Evolutionary conservation across 2,113 vertebrate genomes (phyloP), one percentile per base, ranked within the genome.

Genomic region (Anolis sagrei): DNA sequence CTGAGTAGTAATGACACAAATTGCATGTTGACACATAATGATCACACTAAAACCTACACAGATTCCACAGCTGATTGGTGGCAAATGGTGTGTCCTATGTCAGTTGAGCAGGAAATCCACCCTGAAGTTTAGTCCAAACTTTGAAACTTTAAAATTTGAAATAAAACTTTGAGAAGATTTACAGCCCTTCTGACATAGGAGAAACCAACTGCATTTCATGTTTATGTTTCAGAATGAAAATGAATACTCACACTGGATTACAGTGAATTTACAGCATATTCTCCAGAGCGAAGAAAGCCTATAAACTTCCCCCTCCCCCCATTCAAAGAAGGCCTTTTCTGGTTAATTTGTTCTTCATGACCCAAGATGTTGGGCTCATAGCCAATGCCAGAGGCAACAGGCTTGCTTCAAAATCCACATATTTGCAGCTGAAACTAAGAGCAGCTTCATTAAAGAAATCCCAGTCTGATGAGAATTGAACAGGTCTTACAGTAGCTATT

Each of bases 321-420:
- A 44, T 82, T 49, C 36, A 2, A 64, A 68, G 32, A 91, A 89
- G 76, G 58, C 72, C 18, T 86, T n/a, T 49, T 88, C 64, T 73
- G 23, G 74, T 76, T 44, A 82, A n/a, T 74, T 72, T 70, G 4
- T 0, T 80, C 70, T 90, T 14, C 0, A n/a, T 89, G 91, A 91
- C 83, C 84, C 48, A 84, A 80, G 51, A 85, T 34, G 9, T 11
- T 88, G 75, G 81, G 78, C 66, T 86, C 32, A 86, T 49, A 51
- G 79, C 79, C 91, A 85, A 91, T 82, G 82, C 34, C 54, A 44
- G 80, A 76, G 83, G 69, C 84, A 82, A 88, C 84, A 85, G 54
- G 69, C 73, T 58, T 19, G 68, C 87, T 86, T 93, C 29, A 66
- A 79, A 86, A 70, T 83, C 86, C 83, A 91, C 49, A 70, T 91